Evolutionary conservation across 2,113 vertebrate genomes (phyloP).

Genomic region (Peromyscus californicus): DNA sequence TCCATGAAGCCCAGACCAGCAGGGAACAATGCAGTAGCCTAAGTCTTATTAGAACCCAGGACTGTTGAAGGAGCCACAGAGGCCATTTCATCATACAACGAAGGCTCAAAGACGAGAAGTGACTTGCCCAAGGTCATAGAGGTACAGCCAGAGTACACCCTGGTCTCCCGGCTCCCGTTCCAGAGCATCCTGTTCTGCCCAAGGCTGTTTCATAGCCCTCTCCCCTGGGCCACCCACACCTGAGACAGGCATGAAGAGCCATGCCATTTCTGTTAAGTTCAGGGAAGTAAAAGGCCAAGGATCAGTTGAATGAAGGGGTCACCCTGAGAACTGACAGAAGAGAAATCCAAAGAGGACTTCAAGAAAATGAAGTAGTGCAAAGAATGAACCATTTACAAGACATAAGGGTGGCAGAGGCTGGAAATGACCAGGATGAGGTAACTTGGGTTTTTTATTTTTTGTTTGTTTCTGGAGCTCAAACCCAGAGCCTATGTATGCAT

Average conservation of each 20-base stretch:
- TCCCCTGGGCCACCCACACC: conserved; percentile 33
- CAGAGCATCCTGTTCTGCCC: neutral
- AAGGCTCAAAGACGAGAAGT: conserved; percentile 45
- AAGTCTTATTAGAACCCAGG: conserved; percentile 29
- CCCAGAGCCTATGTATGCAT: neutral
- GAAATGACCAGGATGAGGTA: neutral
- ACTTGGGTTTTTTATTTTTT: neutral
- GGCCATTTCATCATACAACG: neutral
- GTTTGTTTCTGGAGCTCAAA: neutral
- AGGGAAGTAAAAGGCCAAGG: conserved; percentile 22
- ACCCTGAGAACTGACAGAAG: neutral
- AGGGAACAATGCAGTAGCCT: neutral
- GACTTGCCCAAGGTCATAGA: conserved; percentile 74
- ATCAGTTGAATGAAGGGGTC: conserved; percentile 16
- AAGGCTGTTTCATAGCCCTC: neutral
- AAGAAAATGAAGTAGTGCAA: conserved; percentile 35
- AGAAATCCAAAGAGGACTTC: neutral
- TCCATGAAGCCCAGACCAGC: neutral
- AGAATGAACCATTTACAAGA: neutral
- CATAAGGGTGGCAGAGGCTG: neutral
- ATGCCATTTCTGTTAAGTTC: conserved; percentile 36
- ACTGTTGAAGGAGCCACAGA: neutral
- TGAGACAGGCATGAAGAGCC: neutral
- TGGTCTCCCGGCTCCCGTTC: neutral
- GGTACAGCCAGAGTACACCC: neutral